Evolutionary conservation across 2,888 invertebrate species (phyloP).

Genomic region (Empis livida): DNA sequence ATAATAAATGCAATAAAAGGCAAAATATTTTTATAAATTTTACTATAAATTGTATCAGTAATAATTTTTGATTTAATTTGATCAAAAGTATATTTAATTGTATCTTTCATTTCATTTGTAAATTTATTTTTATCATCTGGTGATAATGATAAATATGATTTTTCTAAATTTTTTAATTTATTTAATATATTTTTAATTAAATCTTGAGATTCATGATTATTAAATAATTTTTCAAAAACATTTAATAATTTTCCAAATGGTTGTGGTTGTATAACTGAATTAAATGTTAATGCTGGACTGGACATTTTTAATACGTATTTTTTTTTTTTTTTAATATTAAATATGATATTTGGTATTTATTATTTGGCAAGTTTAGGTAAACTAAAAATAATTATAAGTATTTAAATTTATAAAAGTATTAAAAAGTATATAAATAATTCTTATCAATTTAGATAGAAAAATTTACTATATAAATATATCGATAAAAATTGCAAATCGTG

Average conservation of each 20-base stretch:
- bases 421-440: no score
- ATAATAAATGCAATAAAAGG: slow-evolving; percentile 4
- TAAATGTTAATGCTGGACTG: slow-evolving; percentile 2
- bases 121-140: slow-evolving; percentile 6
- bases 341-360: no score
- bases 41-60: background rate
- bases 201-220: slow-evolving; percentile 1
- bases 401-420: no score
- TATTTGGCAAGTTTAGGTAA: no score
- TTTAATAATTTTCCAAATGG: slow-evolving; percentile 3
- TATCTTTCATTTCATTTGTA: slow-evolving; percentile 5
- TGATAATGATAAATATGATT: slow-evolving; percentile 1
- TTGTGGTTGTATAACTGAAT: background rate
- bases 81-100: slow-evolving; percentile 1
- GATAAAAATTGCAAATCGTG: no score
- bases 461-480: no score
- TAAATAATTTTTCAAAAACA: background rate
- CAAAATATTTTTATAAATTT: slow-evolving; percentile 1
- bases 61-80: slow-evolving; percentile 2
- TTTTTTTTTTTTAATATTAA: no score
- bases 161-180: background rate
- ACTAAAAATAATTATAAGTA: no score
- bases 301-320: slow-evolving; percentile 2
- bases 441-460: no score
- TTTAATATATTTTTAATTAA: background rate